Conservation (phyloP, 2,797 vertebrate genomes). For the Malurus leucopterus region DNA sequence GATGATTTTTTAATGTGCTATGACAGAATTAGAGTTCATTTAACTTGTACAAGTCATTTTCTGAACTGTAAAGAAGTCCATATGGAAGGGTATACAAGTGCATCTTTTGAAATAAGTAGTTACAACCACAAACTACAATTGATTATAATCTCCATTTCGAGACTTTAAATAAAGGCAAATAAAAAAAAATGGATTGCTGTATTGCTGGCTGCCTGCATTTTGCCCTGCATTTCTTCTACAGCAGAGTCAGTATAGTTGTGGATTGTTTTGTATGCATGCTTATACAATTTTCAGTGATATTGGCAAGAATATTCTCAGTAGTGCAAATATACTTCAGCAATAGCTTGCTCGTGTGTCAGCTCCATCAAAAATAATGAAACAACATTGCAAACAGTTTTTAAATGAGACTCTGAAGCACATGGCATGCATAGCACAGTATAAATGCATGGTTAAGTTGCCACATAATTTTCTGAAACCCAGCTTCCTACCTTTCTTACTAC, state of each 20-base stretch:
- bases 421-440: not conserved
- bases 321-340: not conserved
- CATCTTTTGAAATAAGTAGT: not conserved
- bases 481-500: not conserved
- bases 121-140: not conserved
- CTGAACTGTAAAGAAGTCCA: not conserved
- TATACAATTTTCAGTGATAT: not conserved
- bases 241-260: not conserved
- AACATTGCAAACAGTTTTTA: not conserved
- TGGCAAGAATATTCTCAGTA: not conserved
- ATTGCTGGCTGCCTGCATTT: not conserved
- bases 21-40: not conserved
- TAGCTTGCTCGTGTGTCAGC: not conserved
- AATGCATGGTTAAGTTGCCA: not conserved
- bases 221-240: not conserved
- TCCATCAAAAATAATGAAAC: not conserved
- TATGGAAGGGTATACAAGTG: not conserved
- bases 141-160: not conserved
- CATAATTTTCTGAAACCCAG: not conserved
- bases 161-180: not conserved
- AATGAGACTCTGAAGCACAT: not conserved
- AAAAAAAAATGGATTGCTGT: slow-evolving; percentile 13
- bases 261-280: not conserved
- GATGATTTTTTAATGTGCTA: not conserved
- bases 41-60: not conserved